Conservation (phyloP, 1,140 invertebrate genomes). For the Homarus americanus region DNA sequence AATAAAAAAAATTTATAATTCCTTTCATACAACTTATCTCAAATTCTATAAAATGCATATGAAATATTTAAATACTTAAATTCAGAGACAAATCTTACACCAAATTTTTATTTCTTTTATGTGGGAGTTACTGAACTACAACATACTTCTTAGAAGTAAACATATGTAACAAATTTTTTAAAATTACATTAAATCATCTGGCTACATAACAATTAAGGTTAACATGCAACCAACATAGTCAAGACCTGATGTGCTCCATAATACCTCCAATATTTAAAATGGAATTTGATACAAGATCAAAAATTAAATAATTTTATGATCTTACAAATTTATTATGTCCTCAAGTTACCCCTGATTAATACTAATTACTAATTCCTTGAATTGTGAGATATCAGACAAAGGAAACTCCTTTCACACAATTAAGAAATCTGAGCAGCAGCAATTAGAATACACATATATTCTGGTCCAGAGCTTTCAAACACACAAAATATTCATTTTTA, state of each 20-base stretch:
- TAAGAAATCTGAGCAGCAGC: not conserved
- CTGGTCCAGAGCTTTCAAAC: not conserved
- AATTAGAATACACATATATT: not conserved
- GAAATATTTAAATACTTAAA: not conserved
- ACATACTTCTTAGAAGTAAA: not conserved
- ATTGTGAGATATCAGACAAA: not conserved
- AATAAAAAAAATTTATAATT: too few relatives aligned
- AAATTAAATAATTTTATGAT: not conserved
- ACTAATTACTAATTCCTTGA: not conserved
- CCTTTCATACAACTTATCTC: too few relatives aligned
- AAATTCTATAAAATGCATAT: not conserved
- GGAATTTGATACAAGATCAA: not conserved
- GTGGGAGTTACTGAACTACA: not conserved
- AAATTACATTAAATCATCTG: constrained; percentile 5
- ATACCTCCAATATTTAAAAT: not conserved
- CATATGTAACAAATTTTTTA: not conserved
- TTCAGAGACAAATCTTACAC: not conserved
- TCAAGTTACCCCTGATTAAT: not conserved
- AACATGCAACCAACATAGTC: constrained; percentile 2
- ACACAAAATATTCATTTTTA: not conserved
- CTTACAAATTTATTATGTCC: not conserved
- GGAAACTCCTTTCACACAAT: not conserved
- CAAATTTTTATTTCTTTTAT: not conserved
- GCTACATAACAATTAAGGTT: not conserved
- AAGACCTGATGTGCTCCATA: not conserved